A percentile compares a stretch with the other conserved stretches of the same genome.
phyloP scores from a whole-genome alignment of 2,888 invertebrate species.

The Eupithecia tripunctaria region DNA sequence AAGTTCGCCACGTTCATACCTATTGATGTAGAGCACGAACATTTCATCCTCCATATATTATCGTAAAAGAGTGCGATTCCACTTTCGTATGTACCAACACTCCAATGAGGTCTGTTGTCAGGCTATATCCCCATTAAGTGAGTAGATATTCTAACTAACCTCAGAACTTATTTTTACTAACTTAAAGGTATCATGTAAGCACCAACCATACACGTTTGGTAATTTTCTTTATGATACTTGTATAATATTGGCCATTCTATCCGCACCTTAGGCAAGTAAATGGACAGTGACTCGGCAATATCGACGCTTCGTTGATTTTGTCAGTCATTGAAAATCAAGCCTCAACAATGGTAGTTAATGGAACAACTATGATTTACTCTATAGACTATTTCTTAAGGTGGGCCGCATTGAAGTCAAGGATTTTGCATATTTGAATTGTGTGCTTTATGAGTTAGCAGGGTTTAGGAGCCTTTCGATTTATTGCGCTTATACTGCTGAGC shows the following conservation, averaged over 20 bases:
- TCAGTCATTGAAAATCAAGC: conserved; percentile 42
- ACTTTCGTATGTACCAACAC: background rate
- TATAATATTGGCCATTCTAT: background rate
- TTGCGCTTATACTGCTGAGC: conserved; percentile 11
- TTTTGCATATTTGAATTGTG: conserved; percentile 41
- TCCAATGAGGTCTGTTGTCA: background rate
- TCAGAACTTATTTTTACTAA: background rate
- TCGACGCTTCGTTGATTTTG: conserved; percentile 44
- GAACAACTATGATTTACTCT: conserved; percentile 26
- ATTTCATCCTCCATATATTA: background rate
- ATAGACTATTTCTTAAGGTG: conserved; percentile 39
- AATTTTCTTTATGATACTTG: background rate
- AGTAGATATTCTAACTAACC: background rate
- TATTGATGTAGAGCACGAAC: background rate
- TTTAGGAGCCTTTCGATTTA: conserved; percentile 28
- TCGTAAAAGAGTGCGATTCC: background rate
- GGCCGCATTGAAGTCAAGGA: conserved; percentile 46
- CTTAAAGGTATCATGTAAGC: background rate
- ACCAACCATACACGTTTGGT: background rate
- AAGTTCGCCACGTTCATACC: background rate
- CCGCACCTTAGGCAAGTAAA: conserved; percentile 16
- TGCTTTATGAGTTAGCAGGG: conserved; percentile 40
- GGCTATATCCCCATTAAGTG: background rate
- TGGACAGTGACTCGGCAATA: conserved; percentile 35
- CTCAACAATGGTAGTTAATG: conserved; percentile 41